Percentiles rank a stretch among this genome's conserved stretches.
Conservation (phyloP, 2,888 invertebrate species). For the Venusia cambrica region DNA sequence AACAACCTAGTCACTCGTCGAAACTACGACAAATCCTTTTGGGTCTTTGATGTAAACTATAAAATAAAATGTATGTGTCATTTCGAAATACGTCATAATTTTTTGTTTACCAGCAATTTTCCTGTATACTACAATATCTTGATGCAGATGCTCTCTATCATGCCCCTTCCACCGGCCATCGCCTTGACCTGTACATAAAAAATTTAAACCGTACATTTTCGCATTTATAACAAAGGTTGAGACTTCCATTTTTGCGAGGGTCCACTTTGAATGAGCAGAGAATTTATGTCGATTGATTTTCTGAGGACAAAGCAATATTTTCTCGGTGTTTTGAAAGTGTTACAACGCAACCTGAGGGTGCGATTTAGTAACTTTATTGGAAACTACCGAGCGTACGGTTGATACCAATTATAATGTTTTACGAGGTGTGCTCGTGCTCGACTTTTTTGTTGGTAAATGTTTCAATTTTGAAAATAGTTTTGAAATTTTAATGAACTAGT, state of each 20-base stretch:
- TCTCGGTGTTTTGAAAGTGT: constrained; percentile 29
- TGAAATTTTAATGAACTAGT: neutral
- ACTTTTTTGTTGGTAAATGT: constrained; percentile 6
- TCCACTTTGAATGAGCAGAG: constrained; percentile 40
- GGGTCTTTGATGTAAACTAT: too few species aligned
- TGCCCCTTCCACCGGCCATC: constrained; percentile 66
- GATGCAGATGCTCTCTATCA: constrained; percentile 52
- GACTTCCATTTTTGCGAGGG: constrained; percentile 24
- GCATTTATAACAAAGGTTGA: constrained; percentile 35
- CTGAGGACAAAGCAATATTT: constrained; percentile 34
- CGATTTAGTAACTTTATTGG: constrained; percentile 25
- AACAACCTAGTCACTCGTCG: too few species aligned
- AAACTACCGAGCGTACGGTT: constrained; percentile 20
- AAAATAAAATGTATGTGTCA: too few species aligned
- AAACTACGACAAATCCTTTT: too few species aligned
- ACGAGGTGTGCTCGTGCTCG: constrained; percentile 20
- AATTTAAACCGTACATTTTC: constrained; percentile 39
- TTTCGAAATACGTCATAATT: too few species aligned
- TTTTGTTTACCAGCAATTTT: constrained; percentile 56
- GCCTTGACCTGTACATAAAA: constrained; percentile 56
- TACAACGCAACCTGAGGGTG: constrained; percentile 21
- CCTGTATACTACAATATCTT: constrained; percentile 56
- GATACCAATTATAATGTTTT: constrained; percentile 23
- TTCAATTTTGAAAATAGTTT: constrained; percentile 7
- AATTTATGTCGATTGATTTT: constrained; percentile 42